These are phyloP conservation scores for Zaprionus tsacasi DNA, from an alignment of 1,140 invertebrate genomes.

Conservation along the genomic window DNA sequence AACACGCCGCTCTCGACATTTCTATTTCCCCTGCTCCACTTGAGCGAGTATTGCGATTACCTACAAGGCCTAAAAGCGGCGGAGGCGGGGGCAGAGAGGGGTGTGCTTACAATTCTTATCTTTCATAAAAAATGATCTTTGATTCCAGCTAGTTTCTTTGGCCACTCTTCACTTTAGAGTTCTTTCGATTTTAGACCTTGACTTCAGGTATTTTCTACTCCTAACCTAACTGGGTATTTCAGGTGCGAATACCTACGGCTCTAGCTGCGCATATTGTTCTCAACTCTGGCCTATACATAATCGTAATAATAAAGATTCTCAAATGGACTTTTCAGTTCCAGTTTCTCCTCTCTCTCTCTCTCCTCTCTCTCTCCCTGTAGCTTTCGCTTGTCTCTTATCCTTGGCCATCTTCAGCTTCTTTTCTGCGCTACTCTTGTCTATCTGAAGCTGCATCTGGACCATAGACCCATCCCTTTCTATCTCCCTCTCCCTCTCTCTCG, in stretches of 20 bases:
- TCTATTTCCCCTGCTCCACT: constrained; percentile 17
- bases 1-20: constrained; percentile 35
- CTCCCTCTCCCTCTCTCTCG: neutral
- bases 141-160: no score
- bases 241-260: neutral
- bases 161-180: no score
- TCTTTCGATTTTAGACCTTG: no score
- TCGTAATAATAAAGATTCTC: neutral
- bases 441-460: constrained; percentile 1
- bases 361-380: neutral
- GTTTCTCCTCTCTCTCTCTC: neutral
- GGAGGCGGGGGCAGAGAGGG: no score
- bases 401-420: constrained; percentile 14
- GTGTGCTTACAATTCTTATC: no score
- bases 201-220: no score
- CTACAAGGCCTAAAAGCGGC: neutral
- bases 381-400: constrained; percentile 5
- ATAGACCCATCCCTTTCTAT: neutral
- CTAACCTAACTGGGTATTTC: neutral
- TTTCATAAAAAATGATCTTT: no score
- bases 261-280: neutral
- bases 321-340: constrained; percentile 1
- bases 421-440: constrained; percentile 6
- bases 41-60: neutral
- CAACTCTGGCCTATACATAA: neutral